Conservation (phyloP, 1,140 invertebrate species). For the Bombus waltoni region DNA sequence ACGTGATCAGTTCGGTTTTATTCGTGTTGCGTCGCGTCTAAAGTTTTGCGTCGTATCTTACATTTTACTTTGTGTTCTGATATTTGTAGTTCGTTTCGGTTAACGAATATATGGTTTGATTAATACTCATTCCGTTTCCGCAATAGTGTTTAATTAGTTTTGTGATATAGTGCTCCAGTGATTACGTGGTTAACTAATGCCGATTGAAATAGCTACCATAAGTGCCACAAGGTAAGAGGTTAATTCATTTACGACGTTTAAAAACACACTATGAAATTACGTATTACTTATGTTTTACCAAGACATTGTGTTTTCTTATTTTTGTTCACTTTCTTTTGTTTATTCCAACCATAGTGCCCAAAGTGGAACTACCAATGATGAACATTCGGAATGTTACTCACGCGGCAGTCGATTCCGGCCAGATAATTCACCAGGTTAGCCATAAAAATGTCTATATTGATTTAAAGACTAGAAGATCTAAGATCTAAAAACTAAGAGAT, state of each 20-base stretch:
- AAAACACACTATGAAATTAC: background rate
- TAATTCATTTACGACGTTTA: background rate
- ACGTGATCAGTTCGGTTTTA: background rate
- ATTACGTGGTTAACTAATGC: background rate
- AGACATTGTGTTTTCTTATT: background rate
- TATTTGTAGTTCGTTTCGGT: background rate
- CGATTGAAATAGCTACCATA: background rate
- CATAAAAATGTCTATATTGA: background rate
- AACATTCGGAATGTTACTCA: too few species aligned
- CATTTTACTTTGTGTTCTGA: background rate
- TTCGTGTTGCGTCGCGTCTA: too few species aligned
- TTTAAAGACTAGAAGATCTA: background rate
- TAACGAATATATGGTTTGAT: background rate
- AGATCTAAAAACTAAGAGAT: background rate
- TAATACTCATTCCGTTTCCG: background rate
- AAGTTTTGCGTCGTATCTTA: background rate
- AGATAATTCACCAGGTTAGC: background rate
- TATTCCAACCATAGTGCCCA: background rate
- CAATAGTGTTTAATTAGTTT: background rate
- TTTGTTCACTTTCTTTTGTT: background rate
- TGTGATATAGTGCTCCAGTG: background rate
- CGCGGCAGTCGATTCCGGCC: background rate
- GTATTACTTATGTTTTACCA: background rate
- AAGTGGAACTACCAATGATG: too few species aligned
- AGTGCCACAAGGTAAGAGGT: background rate